phyloP scores from a whole-genome alignment of 2,113 vertebrate genomes.

The Mesitornis unicolor region DNA sequence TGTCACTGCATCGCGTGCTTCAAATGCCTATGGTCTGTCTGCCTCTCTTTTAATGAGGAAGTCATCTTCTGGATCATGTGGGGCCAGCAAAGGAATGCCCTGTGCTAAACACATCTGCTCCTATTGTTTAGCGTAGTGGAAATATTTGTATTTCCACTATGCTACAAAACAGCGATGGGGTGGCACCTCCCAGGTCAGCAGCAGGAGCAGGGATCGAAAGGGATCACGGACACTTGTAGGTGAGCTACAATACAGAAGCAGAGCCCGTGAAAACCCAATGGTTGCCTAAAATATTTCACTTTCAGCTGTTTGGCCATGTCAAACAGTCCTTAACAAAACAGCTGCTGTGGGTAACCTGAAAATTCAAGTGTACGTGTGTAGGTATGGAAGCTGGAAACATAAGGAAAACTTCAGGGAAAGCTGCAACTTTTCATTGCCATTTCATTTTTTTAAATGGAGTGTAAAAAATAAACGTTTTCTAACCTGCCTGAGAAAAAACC shows the following conservation, averaged over 20 bases:
- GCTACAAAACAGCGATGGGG: not conserved
- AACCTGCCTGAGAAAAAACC: not conserved
- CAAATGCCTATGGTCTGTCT: not conserved
- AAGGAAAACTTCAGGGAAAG: not conserved
- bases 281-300: not conserved
- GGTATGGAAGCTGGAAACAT: not conserved
- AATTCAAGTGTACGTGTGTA: not conserved
- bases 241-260: not conserved
- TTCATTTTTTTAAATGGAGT: not conserved
- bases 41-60: not conserved
- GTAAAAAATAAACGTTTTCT: not conserved
- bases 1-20: rapidly evolving
- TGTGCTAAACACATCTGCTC: not conserved
- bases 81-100: not conserved
- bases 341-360: not conserved
- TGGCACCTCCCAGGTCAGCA: not conserved
- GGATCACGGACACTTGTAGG: not conserved
- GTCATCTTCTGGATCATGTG: no score
- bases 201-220: not conserved
- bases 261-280: not conserved
- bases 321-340: not conserved
- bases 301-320: not conserved
- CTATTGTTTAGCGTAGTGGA: rapidly evolving
- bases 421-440: not conserved
- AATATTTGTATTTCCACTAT: rapidly evolving